Evolutionary conservation across 1,140 invertebrate genomes (phyloP).

Genomic region (Brachionus calyciflorus): DNA sequence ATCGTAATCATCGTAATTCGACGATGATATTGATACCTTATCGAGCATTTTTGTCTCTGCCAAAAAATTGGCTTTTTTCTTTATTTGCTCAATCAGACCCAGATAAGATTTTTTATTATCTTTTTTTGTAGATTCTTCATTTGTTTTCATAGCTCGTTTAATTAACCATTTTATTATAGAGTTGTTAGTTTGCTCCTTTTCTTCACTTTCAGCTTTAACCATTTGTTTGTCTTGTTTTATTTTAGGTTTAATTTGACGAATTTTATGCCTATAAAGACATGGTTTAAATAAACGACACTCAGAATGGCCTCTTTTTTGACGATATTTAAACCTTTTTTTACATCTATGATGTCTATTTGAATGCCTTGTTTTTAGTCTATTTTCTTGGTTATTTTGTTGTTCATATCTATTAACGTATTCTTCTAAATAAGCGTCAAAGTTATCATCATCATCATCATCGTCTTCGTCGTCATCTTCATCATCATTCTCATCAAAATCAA

Average conservation of each 20-base stretch:
- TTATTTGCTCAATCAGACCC: constrained; percentile 25
- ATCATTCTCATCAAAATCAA: not conserved
- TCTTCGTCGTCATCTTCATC: not conserved
- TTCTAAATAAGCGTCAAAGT: constrained; percentile 42
- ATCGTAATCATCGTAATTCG: constrained; percentile 29
- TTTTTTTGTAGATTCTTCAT: not conserved
- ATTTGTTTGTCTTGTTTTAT: not conserved
- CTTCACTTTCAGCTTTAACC: not conserved
- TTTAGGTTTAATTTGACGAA: no score
- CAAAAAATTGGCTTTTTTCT: constrained; percentile 19
- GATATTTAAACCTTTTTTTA: not conserved
- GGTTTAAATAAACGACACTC: constrained; percentile 11
- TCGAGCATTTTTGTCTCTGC: constrained; percentile 40
- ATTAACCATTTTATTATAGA: constrained; percentile 30
- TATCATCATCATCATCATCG: constrained; percentile 38
- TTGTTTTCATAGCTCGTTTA: not conserved
- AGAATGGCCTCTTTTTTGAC: not conserved
- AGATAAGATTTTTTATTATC: not conserved
- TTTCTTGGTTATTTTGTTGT: constrained; percentile 5
- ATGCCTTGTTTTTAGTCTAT: not conserved
- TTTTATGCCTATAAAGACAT: not conserved
- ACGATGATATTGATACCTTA: constrained; percentile 39
- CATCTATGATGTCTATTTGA: not conserved
- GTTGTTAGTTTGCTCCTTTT: not conserved
- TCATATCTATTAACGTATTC: constrained; percentile 35